Conservation (phyloP, 2,888 invertebrate genomes). For the Cordilura impudica region DNA sequence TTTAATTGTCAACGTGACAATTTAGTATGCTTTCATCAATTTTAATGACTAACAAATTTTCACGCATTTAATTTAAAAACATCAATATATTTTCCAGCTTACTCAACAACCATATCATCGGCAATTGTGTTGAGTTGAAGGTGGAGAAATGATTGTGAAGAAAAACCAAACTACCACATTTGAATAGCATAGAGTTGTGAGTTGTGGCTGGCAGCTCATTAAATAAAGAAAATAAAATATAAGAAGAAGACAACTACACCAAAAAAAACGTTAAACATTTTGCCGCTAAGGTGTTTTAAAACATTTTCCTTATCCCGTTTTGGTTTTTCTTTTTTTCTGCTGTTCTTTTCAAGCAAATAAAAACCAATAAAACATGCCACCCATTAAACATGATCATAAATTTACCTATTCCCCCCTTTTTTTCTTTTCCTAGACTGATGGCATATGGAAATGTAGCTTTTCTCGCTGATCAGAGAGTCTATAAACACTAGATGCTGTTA, state of each 20-base stretch:
- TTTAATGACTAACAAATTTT: conserved; percentile 51
- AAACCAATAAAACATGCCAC: conserved; percentile 50
- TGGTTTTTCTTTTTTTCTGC: too few relatives aligned
- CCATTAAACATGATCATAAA: conserved; percentile 51
- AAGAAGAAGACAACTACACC: conserved; percentile 7
- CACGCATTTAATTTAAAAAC: conserved; percentile 49
- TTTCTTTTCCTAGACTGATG: not conserved
- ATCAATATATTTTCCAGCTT: conserved; percentile 37
- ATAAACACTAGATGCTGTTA: not conserved
- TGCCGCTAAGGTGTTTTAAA: conserved; percentile 44
- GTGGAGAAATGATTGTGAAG: conserved; percentile 7
- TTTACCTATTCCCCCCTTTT: conserved; percentile 18
- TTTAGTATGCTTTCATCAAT: conserved; percentile 11
- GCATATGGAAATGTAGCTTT: not conserved
- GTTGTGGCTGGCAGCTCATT: conserved; percentile 31
- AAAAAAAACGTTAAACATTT: conserved; percentile 37
- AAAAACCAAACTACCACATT: conserved; percentile 15
- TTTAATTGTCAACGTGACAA: conserved; percentile 40
- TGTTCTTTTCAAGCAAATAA: not conserved
- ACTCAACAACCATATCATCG: not conserved
- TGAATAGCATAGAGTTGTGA: conserved; percentile 10
- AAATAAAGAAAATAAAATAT: too few relatives aligned
- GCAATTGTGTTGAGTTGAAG: too few relatives aligned
- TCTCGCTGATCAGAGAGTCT: not conserved
- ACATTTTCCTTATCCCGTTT: not conserved